These are phyloP conservation scores for Artemia franciscana DNA, from an alignment of 1,140 invertebrate genomes.

Conservation along the genomic window DNA sequence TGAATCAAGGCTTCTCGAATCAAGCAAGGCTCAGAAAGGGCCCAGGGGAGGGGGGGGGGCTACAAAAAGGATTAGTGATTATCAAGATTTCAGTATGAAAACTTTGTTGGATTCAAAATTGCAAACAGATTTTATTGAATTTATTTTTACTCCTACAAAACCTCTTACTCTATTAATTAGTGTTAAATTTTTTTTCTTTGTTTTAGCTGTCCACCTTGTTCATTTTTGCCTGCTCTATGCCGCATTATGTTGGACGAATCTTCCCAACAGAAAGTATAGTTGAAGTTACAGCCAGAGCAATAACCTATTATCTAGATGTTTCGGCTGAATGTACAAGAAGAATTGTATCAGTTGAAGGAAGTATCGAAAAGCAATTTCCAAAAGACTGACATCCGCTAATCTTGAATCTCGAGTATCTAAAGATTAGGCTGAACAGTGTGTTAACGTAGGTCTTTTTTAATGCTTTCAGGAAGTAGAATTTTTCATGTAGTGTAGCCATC, in stretches of 20 bases:
- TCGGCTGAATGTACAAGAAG: slow-evolving; percentile 92
- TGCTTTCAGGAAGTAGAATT: no score
- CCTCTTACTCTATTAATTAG: no score
- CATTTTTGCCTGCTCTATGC: slow-evolving; percentile 90
- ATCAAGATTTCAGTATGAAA: no score
- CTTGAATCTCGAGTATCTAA: slow-evolving; percentile 79
- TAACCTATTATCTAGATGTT: slow-evolving; percentile 96
- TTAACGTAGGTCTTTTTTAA: slow-evolving; percentile 82
- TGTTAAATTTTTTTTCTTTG: slow-evolving; percentile 13
- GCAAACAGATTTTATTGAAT: no score
- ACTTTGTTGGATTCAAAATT: no score
- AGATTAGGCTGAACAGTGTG: slow-evolving; percentile 94
- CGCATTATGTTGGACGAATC: slow-evolving; percentile 93
- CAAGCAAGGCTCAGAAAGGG: no score
- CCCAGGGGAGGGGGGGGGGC: no score
- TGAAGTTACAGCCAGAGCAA: slow-evolving; percentile 89
- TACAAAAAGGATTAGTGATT: no score
- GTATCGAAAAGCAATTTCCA: slow-evolving; percentile 96
- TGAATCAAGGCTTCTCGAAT: neutral
- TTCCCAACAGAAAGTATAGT: slow-evolving; percentile 92
- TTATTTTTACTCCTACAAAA: no score
- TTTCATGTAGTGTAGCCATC: no score
- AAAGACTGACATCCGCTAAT: slow-evolving; percentile 71
- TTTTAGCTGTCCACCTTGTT: slow-evolving; percentile 81
- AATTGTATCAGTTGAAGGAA: slow-evolving; percentile 92